Evolutionary conservation across 2,888 invertebrate genomes (phyloP), one percentile per base, ranked within the genome.

Genomic region (Spodoptera picta): DNA sequence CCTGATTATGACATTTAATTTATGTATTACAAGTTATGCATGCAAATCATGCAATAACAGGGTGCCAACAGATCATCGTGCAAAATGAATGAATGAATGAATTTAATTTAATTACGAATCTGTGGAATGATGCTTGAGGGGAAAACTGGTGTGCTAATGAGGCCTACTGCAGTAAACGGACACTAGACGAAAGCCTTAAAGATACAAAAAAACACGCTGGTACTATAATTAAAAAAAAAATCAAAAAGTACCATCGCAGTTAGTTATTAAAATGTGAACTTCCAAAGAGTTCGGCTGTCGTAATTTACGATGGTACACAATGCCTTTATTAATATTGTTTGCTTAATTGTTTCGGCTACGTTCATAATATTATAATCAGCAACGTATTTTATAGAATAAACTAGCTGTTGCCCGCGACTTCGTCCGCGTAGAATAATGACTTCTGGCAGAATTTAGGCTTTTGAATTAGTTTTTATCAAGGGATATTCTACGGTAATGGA

Each of bases 101-200:
- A 61, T 66, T 61, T 62, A 66, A 75, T 74, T 74, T 57, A 77
- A 64, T 77, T 70, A 78, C 65, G 53, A 78, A 63, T 66, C 51
- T 53, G 75, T 75, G 44, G 62, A 75, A 65, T 56, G 70, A 19
- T 43, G 65, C 65, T 58, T 10, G 51, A 64, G 42, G 65, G 65
- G 62, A 76, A 72, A 79, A 75, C 65, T 65, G 50, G 57, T 57
- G 57, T 77, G 48, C 60, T 79, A 72, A 76, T 79, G 73, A 78
- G 69, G 44, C 50, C 57, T 57, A 51, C 27, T 58, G 45, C 63
- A 59, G 12, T 47, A 47, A 57, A 36, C 61, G 49, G 48, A 63
- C 58, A 79, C 64, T 64, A 59, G 43, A 47, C 52, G 72, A 63
- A 76, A 54, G 45, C 73, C 46, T 36, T 55, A 36, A 73, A 66